Conservation (phyloP, 2,888 invertebrate species). For the Polietes domitor region DNA sequence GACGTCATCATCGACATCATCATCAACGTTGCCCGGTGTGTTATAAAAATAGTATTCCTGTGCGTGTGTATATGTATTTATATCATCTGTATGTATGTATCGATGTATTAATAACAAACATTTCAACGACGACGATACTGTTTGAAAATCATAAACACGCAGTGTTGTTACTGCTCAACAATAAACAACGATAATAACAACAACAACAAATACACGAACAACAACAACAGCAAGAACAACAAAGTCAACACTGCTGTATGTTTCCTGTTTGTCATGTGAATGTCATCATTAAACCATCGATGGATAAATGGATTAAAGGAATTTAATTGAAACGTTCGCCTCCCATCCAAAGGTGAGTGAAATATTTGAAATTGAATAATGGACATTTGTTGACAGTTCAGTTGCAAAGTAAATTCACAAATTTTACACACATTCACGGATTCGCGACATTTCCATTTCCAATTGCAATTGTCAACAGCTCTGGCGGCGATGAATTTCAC, state of each 20-base stretch:
- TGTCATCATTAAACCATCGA: slow-evolving; percentile 35
- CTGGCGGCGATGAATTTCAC: background rate
- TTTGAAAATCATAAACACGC: background rate
- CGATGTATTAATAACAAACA: background rate
- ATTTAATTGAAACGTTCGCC: slow-evolving; percentile 14
- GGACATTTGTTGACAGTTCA: slow-evolving; percentile 27
- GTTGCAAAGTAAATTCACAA: background rate
- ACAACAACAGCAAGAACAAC: background rate
- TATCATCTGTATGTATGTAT: slow-evolving; percentile 5
- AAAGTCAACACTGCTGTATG: background rate
- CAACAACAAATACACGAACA: background rate
- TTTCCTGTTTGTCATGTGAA: slow-evolving; percentile 28
- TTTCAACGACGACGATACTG: background rate
- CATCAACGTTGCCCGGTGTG: background rate
- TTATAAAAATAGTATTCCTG: slow-evolving; percentile 11
- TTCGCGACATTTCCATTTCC: background rate
- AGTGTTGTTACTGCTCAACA: background rate
- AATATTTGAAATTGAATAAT: slow-evolving; percentile 27
- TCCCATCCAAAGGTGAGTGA: slow-evolving; percentile 1
- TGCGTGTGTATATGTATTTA: slow-evolving; percentile 8
- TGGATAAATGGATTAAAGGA: slow-evolving; percentile 33
- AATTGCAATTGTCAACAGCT: slow-evolving; percentile 3
- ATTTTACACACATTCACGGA: background rate
- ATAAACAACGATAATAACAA: slow-evolving; percentile 8
- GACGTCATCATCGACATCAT: slow-evolving; percentile 4